Evolutionary conservation across 1,140 invertebrate genomes (phyloP).

Genomic region (Dreissena rostriformis): DNA sequence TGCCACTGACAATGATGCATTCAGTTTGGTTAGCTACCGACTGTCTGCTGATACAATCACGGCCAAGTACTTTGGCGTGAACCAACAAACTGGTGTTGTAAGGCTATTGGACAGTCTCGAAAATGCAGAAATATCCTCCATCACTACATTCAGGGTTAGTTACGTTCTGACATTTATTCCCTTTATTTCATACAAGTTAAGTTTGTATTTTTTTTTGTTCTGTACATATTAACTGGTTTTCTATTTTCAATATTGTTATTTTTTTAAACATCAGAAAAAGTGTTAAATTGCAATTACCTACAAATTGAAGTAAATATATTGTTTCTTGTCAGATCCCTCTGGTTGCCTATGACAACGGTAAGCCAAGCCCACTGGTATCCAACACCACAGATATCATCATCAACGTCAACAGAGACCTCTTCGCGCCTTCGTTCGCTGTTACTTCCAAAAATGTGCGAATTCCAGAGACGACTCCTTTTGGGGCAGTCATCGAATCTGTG

Average conservation of each 20-base stretch:
- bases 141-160: constrained; percentile 26
- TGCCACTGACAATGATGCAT: constrained; percentile 24
- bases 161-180: not conserved
- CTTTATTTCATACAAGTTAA: not conserved
- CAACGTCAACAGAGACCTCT: constrained; percentile 87
- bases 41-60: not conserved
- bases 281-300: not conserved
- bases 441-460: constrained; percentile 38
- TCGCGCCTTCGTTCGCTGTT: constrained; percentile 90
- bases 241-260: no score
- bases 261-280: no score
- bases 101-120: constrained; percentile 5
- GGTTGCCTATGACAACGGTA: constrained; percentile 56
- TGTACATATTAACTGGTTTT: no score
- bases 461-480: constrained; percentile 36
- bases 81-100: constrained; percentile 1
- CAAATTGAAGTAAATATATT: not conserved
- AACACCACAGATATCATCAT: constrained; percentile 60
- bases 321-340: constrained; percentile 61
- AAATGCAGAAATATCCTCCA: not conserved
- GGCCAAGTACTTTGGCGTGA: constrained; percentile 25
- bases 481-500: constrained; percentile 44
- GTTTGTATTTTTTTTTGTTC: no score
- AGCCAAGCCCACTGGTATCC: constrained; percentile 25
- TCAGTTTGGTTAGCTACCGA: constrained; percentile 36